Percentiles rank a stretch among this genome's conserved stretches.
phyloP scores from a whole-genome alignment of 2,888 invertebrate species.

The Apodemia hepburni region DNA sequence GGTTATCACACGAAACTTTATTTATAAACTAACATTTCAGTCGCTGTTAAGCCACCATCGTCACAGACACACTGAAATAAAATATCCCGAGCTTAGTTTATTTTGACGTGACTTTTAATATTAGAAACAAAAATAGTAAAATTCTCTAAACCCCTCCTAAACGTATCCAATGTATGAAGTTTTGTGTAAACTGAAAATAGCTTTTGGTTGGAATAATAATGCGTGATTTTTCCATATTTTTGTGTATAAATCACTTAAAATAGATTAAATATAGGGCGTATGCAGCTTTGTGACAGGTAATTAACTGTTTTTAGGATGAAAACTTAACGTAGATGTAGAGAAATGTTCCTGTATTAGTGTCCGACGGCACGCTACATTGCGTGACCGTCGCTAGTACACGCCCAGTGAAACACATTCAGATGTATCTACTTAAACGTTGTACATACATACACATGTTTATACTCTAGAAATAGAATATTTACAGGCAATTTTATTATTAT shows the following conservation, averaged over 20 bases:
- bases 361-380: slow-evolving; percentile 69
- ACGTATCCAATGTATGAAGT: slow-evolving; percentile 15
- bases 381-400: slow-evolving; percentile 44
- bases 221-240: not conserved
- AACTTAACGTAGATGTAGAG: slow-evolving; percentile 47
- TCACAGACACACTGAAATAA: slow-evolving; percentile 9
- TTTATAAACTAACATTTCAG: slow-evolving; percentile 11
- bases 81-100: slow-evolving; percentile 8
- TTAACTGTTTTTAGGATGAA: slow-evolving; percentile 46
- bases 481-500: not conserved
- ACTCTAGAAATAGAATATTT: slow-evolving; percentile 27
- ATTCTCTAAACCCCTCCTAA: slow-evolving; percentile 1
- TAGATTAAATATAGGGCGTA: slow-evolving; percentile 32
- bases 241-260: slow-evolving; percentile 24
- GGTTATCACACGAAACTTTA: slow-evolving; percentile 5
- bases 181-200: not conserved
- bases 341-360: slow-evolving; percentile 45
- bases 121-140: slow-evolving; percentile 7
- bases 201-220: not conserved
- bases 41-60: slow-evolving; percentile 10
- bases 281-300: slow-evolving; percentile 41
- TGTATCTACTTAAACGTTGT: slow-evolving; percentile 4
- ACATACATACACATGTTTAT: slow-evolving; percentile 28
- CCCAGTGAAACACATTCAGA: slow-evolving; percentile 24
- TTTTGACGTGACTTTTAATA: slow-evolving; percentile 10